Base-by-base conservation (phyloP, 2,888 invertebrate species). In the Eurytoma adleriae region DNA sequence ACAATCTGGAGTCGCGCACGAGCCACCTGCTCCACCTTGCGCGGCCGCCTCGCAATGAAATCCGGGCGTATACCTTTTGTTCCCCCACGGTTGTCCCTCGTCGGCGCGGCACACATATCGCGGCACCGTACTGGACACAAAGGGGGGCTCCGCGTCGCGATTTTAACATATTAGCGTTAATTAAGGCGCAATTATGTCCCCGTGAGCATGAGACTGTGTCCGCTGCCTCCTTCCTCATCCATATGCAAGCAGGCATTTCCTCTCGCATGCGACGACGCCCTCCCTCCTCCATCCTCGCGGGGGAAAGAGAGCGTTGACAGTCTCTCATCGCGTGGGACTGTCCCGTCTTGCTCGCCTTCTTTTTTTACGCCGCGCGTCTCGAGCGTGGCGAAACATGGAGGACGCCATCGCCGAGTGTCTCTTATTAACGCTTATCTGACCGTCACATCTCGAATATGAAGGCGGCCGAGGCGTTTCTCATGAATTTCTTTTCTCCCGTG, bases 161-260 rank as follows among this genome's bases (percentile, higher is more conserved):
- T 90, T 82, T 90, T 90, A 90, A 89, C 90, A 90, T 90, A 90
- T 90, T 90, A 90, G 90, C 89, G 88, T 90, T 90, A 90, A 90
- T 90, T 90, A 90, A 90, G 89, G 89, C 89, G 90, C 89, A 90
- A 90, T 90, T 90, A 90, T 90, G 90, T 90, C 90, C 87, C 90
- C 88, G 86, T 89, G 88, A 90, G 89, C 89, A 90, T 89, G 89
- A 88, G 88, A 86, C 79, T 87, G 86, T 85, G 88, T 89, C 88
- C 88, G 88, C 86, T 85, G 78, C 73, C 24, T 77, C 40, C 52
- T 78, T 77, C 84, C 89, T 90, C 90, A 90, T 90, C 88, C 90
- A 90, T 90, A 90, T 90, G 90, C 90, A 90, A 83, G 85, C 79
- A 87, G 86, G 77, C 87, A 85, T 84, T 88, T 89, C 88, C 88